Percentiles rank a stretch among this genome's conserved stretches.
Evolutionary conservation across 2,113 vertebrate genomes (phyloP).

Genomic region (Parus major): DNA sequence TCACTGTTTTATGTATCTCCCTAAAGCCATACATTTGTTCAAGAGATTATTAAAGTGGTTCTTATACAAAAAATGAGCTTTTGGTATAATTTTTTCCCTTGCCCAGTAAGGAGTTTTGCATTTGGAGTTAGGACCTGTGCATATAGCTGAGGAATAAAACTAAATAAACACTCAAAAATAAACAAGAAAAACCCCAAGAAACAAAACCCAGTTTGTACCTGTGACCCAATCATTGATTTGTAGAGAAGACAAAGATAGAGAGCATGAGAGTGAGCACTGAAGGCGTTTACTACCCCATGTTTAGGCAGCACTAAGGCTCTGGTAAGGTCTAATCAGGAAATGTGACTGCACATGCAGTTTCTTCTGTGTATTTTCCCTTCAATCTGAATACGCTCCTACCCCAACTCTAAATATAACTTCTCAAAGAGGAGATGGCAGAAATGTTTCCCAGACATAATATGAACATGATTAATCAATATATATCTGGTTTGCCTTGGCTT

Average conservation of each 20-base stretch:
- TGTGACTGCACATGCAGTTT: not conserved
- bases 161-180: not conserved
- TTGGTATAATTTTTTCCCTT: not conserved
- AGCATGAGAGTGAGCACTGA: not conserved
- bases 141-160: not conserved
- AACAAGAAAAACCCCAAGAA: not conserved
- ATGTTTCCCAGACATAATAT: not conserved
- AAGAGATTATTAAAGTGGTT: not conserved
- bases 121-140: not conserved
- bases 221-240: not conserved
- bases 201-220: not conserved
- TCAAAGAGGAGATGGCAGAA: not conserved
- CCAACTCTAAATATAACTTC: conserved; percentile 1
- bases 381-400: not conserved
- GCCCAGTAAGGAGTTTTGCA: not conserved
- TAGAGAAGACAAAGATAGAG: not conserved
- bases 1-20: not conserved
- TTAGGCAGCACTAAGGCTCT: not conserved
- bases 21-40: not conserved
- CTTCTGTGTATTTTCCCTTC: not conserved
- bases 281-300: not conserved
- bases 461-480: not conserved
- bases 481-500: not conserved
- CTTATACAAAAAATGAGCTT: not conserved
- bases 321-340: conserved; percentile 7